phyloP scores from a whole-genome alignment of 2,888 invertebrate genomes.

The Crocallis elinguaria region DNA sequence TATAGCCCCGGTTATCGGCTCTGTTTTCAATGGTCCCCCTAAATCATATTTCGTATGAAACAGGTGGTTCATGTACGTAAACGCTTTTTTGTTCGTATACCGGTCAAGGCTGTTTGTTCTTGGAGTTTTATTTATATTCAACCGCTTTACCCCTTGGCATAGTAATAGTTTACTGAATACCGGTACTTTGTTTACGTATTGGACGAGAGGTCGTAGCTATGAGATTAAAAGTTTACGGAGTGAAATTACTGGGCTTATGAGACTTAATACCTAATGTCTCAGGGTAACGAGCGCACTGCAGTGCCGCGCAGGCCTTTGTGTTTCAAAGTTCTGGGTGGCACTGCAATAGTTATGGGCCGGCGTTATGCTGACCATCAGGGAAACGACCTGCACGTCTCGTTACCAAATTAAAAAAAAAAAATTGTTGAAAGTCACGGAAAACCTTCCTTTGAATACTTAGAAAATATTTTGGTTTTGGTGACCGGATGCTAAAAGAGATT shows the following conservation, averaged over 20 bases:
- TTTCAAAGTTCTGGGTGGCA: too few relatives aligned
- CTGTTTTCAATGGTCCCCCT: conserved; percentile 39
- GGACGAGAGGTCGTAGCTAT: neutral
- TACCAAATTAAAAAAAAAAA: conserved; percentile 7
- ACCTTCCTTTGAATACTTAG: too few relatives aligned
- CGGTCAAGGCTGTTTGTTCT: conserved; percentile 53
- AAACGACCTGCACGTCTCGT: too few relatives aligned
- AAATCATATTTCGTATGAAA: conserved; percentile 56
- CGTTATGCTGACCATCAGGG: too few relatives aligned
- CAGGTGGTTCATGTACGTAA: conserved; percentile 52
- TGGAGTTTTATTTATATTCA: conserved; percentile 37
- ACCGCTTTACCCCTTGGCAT: conserved; percentile 17
- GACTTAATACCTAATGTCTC: too few relatives aligned
- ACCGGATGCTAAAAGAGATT: too few relatives aligned
- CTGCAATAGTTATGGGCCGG: too few relatives aligned
- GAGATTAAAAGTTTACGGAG: neutral
- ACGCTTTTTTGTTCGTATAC: conserved; percentile 46
- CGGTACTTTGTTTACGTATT: conserved; percentile 15
- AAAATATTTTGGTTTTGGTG: too few relatives aligned
- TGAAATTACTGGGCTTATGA: too few relatives aligned
- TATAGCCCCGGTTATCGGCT: conserved; percentile 40
- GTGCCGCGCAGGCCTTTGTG: too few relatives aligned
- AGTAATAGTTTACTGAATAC: conserved; percentile 14
- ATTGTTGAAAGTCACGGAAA: neutral
- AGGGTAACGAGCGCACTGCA: too few relatives aligned